Conservation (phyloP, 2,888 invertebrate species). For the Thumatha senex region DNA sequence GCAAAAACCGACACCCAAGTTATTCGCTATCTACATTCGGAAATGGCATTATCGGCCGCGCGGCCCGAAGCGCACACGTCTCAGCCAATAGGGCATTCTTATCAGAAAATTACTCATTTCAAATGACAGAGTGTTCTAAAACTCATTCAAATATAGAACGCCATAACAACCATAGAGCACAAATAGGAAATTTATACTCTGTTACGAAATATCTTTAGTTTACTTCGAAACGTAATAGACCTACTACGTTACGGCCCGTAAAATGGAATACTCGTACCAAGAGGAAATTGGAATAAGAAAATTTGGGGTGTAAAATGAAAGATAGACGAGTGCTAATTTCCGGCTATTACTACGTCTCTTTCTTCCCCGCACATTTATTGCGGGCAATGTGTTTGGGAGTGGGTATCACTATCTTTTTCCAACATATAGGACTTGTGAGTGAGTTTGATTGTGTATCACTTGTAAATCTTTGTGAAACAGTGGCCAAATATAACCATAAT, state of each 20-base stretch:
- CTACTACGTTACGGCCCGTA: slow-evolving; percentile 53
- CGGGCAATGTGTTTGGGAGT: slow-evolving; percentile 62
- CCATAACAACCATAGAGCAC: slow-evolving; percentile 36
- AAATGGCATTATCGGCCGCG: slow-evolving; percentile 79
- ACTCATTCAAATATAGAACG: slow-evolving; percentile 61
- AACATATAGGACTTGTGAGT: slow-evolving; percentile 41
- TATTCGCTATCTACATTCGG: slow-evolving; percentile 79
- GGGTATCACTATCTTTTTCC: slow-evolving; percentile 74
- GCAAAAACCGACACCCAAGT: slow-evolving; percentile 79
- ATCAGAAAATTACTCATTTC: slow-evolving; percentile 90
- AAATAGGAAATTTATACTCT: slow-evolving; percentile 42
- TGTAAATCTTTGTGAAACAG: neutral
- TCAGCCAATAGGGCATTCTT: slow-evolving; percentile 85
- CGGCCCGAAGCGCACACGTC: slow-evolving; percentile 77
- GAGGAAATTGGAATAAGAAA: slow-evolving; percentile 90
- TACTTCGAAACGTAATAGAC: slow-evolving; percentile 28
- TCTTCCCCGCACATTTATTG: slow-evolving; percentile 81
- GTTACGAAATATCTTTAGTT: slow-evolving; percentile 16
- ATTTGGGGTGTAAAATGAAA: slow-evolving; percentile 90
- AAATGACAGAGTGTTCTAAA: slow-evolving; percentile 85
- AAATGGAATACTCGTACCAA: slow-evolving; percentile 67
- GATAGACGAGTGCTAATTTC: slow-evolving; percentile 90
- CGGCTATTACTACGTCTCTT: slow-evolving; percentile 84
- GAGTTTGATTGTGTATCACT: slow-evolving; percentile 25
- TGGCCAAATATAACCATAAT: neutral